Conservation (phyloP, 2,888 invertebrate species). For the Nomada lathburiana region DNA sequence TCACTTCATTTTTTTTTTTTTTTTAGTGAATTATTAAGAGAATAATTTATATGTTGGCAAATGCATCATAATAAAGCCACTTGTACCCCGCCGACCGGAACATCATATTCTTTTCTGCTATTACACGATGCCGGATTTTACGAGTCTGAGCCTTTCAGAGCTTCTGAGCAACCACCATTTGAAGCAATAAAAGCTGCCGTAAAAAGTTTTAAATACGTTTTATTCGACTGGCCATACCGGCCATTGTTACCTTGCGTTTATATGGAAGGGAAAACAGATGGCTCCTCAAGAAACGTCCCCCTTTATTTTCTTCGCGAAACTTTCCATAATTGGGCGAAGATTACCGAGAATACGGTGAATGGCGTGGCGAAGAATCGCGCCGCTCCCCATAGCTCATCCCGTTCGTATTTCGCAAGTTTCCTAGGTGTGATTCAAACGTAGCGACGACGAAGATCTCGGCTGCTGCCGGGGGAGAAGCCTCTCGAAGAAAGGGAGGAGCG, state of each 20-base stretch:
- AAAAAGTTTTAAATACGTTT: constrained; percentile 35
- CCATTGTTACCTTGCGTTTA: neutral
- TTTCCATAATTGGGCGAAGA: constrained; percentile 3
- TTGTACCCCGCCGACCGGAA: neutral
- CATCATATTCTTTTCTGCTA: constrained; percentile 9
- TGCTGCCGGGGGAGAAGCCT: neutral
- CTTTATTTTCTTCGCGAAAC: neutral
- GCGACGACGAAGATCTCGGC: neutral
- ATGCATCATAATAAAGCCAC: neutral
- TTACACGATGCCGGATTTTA: constrained; percentile 12
- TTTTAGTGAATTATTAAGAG: neutral
- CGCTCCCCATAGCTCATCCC: neutral
- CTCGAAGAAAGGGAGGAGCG: neutral
- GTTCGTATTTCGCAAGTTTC: neutral
- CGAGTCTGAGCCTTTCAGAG: neutral
- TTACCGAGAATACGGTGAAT: neutral
- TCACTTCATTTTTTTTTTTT: neutral
- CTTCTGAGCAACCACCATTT: neutral
- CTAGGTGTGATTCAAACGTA: neutral
- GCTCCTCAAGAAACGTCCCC: neutral
- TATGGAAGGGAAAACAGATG: neutral
- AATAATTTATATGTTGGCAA: neutral
- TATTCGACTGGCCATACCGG: constrained; percentile 10
- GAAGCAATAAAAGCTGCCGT: constrained; percentile 12
- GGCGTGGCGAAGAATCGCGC: neutral